A percentile compares a stretch with the other conserved stretches of the same genome.
phyloP scores from a whole-genome alignment of 2,888 invertebrate genomes.

The Caradrina clavipalpis region DNA sequence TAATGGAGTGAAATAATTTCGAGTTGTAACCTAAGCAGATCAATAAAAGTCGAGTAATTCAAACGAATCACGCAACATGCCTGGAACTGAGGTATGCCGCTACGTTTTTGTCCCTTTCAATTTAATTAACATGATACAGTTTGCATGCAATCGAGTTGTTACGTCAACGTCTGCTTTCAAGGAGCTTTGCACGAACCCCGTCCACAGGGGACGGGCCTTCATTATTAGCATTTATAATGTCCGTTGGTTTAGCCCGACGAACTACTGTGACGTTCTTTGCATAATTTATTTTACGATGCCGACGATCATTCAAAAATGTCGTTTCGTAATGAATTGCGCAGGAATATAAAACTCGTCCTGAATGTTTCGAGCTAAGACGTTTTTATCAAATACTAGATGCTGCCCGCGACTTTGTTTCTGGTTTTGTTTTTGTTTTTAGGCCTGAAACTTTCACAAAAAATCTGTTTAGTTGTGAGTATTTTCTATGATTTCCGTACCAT shows the following conservation, averaged over 20 bases:
- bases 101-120: slow-evolving; percentile 74
- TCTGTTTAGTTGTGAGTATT: not conserved
- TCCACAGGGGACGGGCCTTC: slow-evolving; percentile 48
- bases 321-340: slow-evolving; percentile 4
- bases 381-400: not conserved
- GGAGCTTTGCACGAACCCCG: slow-evolving; percentile 56
- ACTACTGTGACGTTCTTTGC: slow-evolving; percentile 48
- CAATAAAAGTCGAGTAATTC: slow-evolving; percentile 85
- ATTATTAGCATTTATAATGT: slow-evolving; percentile 66
- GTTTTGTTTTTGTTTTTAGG: too few relatives aligned
- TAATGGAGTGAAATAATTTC: slow-evolving; percentile 87
- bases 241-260: slow-evolving; percentile 35
- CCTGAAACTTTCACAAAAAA: too few relatives aligned
- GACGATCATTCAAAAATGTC: slow-evolving; percentile 28
- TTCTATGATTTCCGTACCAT: not conserved
- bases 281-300: slow-evolving; percentile 56
- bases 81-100: slow-evolving; percentile 82
- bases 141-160: slow-evolving; percentile 79
- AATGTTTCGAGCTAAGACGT: slow-evolving; percentile 3
- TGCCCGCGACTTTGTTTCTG: too few relatives aligned
- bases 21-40: slow-evolving; percentile 82
- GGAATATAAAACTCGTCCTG: slow-evolving; percentile 8
- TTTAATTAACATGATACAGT: slow-evolving; percentile 83
- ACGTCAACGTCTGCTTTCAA: slow-evolving; percentile 56
- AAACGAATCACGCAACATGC: slow-evolving; percentile 86